Evolutionary conservation across 2,113 vertebrate species (phyloP).

Genomic region (Pomatorhinus ruficollis): DNA sequence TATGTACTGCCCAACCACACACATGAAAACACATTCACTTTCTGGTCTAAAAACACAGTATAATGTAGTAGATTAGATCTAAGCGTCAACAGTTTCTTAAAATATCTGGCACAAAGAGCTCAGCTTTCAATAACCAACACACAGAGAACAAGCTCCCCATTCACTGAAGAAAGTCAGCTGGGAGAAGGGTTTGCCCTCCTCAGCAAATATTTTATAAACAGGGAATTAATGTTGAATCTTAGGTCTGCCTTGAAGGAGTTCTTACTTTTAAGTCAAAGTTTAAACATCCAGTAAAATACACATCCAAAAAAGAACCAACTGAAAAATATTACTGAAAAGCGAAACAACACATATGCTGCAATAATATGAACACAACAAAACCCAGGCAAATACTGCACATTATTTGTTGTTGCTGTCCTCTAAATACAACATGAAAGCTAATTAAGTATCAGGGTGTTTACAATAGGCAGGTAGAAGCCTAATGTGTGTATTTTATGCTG

Average conservation of each 20-base stretch:
- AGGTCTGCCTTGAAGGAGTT: slow-evolving; percentile 30
- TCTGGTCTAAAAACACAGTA: slow-evolving; percentile 5
- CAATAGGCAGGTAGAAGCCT: not conserved
- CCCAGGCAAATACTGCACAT: not conserved
- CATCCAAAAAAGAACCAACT: slow-evolving; percentile 35
- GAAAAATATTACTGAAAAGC: not conserved
- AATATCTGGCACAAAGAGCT: slow-evolving; percentile 59
- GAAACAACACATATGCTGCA: not conserved
- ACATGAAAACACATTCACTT: slow-evolving; percentile 22
- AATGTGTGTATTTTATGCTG: not conserved
- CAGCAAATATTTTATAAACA: slow-evolving; percentile 65
- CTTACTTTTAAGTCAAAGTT: slow-evolving; percentile 52
- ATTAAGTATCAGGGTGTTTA: slow-evolving; percentile 29
- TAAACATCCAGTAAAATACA: slow-evolving; percentile 45
- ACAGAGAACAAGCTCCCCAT: slow-evolving; percentile 61
- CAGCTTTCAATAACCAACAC: slow-evolving; percentile 44
- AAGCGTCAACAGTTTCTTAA: slow-evolving; percentile 49
- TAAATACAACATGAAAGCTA: slow-evolving; percentile 30
- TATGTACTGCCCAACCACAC: not conserved
- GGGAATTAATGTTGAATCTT: slow-evolving; percentile 40
- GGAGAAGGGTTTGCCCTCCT: slow-evolving; percentile 40
- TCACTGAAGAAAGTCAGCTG: slow-evolving; percentile 48
- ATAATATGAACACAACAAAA: not conserved
- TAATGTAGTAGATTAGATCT: slow-evolving; percentile 43
- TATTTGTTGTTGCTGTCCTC: slow-evolving; percentile 37